Conservation (phyloP, 2,888 invertebrate species). For the Nebria brevicollis region DNA sequence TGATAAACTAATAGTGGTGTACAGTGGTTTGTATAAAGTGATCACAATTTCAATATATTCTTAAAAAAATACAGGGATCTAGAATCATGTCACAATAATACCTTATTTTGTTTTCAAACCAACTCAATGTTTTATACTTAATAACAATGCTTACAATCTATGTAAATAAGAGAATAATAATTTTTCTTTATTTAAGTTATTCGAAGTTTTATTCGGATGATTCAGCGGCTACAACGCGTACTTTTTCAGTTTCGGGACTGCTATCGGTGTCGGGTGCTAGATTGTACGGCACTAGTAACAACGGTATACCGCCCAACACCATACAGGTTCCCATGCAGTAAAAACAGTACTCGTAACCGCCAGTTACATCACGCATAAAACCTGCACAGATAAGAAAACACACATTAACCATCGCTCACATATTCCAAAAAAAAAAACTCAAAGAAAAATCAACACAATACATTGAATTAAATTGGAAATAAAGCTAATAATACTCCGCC, state of each 20-base stretch:
- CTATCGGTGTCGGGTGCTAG: constrained; percentile 33
- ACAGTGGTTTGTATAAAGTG: constrained; percentile 2
- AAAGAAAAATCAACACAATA: too few species aligned
- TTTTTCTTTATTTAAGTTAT: not conserved
- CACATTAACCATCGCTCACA: too few species aligned
- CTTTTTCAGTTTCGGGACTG: constrained; percentile 10
- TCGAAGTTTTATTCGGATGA: not conserved
- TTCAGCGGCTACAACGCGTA: not conserved
- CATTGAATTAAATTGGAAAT: too few species aligned
- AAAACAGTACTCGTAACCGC: constrained; percentile 77
- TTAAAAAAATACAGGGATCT: constrained; percentile 21
- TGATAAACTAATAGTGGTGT: not conserved
- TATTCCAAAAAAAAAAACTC: too few species aligned
- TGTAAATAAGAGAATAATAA: not conserved
- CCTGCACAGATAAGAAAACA: constrained; percentile 59
- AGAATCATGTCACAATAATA: constrained; percentile 15
- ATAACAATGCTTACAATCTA: not conserved
- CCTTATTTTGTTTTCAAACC: constrained; percentile 4
- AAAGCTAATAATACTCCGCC: too few species aligned
- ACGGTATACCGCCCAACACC: constrained; percentile 75
- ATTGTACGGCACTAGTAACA: constrained; percentile 64
- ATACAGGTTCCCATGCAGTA: constrained; percentile 82
- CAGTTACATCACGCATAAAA: constrained; percentile 73
- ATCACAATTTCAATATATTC: constrained; percentile 18
- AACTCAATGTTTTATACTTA: not conserved